phyloP scores from a whole-genome alignment of 2,888 invertebrate species.

The Peribatodes rhomboidaria region DNA sequence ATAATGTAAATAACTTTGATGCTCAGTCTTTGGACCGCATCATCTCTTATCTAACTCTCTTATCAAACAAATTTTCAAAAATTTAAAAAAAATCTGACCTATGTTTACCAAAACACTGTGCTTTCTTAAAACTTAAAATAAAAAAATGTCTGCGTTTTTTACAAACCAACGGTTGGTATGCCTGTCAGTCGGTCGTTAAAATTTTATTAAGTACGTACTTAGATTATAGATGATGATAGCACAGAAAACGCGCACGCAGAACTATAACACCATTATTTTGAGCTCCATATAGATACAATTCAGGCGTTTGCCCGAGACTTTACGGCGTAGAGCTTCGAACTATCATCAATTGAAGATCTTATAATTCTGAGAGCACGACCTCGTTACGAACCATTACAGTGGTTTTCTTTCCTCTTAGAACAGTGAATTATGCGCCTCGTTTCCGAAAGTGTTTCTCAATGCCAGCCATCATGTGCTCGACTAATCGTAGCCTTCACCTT shows the following conservation, averaged over 20 bases:
- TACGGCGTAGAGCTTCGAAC: neutral
- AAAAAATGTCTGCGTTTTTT: too few relatives aligned
- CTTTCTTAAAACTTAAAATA: too few relatives aligned
- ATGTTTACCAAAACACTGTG: too few relatives aligned
- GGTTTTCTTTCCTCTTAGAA: constrained; percentile 12
- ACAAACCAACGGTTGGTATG: too few relatives aligned
- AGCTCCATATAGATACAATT: neutral
- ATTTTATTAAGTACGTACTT: too few relatives aligned
- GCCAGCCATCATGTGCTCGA: constrained; percentile 28
- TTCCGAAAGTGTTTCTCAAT: constrained; percentile 30
- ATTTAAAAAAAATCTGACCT: too few relatives aligned
- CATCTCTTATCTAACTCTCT: too few relatives aligned
- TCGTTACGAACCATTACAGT: neutral
- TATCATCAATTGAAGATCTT: neutral
- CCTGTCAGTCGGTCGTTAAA: too few relatives aligned
- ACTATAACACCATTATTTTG: neutral
- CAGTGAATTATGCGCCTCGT: constrained; percentile 7
- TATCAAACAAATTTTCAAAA: too few relatives aligned
- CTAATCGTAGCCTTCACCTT: constrained; percentile 31
- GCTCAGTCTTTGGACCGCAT: too few relatives aligned
- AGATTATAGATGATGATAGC: neutral
- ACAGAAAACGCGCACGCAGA: neutral
- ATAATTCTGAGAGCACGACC: neutral
- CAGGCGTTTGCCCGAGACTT: neutral
- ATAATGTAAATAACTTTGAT: too few relatives aligned